Conservation (phyloP, 2,888 invertebrate species). For the Drosophila putrida region DNA sequence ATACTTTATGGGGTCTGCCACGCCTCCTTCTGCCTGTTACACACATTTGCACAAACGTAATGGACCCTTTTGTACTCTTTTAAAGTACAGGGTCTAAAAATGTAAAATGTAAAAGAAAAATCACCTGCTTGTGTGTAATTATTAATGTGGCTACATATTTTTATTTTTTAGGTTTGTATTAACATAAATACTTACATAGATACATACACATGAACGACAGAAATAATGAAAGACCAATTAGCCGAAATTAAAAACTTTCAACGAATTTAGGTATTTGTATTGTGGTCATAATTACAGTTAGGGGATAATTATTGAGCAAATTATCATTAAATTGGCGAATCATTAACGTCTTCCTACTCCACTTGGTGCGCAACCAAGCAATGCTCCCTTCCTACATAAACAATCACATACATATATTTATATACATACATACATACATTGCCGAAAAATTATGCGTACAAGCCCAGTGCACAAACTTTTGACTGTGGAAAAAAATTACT, state of each 20-base stretch:
- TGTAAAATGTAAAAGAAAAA: neutral
- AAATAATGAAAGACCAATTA: constrained; percentile 52
- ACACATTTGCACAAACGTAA: too few relatives aligned
- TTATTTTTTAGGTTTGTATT: too few relatives aligned
- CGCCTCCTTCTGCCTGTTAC: too few relatives aligned
- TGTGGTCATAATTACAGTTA: constrained; percentile 54
- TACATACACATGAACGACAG: neutral
- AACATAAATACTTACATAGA: neutral
- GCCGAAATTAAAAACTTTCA: constrained; percentile 61
- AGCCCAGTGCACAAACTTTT: too few relatives aligned
- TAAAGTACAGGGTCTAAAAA: too few relatives aligned
- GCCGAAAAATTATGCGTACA: too few relatives aligned
- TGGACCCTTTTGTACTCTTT: too few relatives aligned
- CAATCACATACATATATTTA: neutral
- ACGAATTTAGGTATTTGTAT: constrained; percentile 51
- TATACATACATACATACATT: neutral
- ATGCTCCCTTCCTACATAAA: neutral
- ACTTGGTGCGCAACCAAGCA: constrained; percentile 37
- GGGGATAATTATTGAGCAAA: constrained; percentile 70
- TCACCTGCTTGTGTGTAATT: neutral
- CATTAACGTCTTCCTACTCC: constrained; percentile 66
- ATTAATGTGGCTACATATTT: neutral
- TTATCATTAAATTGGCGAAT: constrained; percentile 77
- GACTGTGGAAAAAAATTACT: too few relatives aligned
- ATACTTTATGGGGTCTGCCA: too few relatives aligned